Percentiles rank a stretch among this genome's conserved stretches.
Conservation (phyloP, 2,797 vertebrate species). For the Helarctos malayanus region DNA sequence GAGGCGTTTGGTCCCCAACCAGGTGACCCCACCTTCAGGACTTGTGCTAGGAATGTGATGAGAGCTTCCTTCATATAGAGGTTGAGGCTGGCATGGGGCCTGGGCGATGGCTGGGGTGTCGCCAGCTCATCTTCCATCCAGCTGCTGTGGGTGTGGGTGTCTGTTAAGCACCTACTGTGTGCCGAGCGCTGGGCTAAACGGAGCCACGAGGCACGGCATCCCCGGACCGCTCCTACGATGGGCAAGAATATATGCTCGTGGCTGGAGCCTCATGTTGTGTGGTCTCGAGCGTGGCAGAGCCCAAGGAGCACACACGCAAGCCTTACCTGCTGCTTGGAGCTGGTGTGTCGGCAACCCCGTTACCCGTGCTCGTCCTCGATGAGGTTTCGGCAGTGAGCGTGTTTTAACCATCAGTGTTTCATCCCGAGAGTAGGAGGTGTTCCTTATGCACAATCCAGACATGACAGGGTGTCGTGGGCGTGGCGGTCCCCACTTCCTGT, state of each 20-base stretch:
- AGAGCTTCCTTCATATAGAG: background rate
- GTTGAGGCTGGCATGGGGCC: background rate
- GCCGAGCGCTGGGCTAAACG: too few relatives aligned
- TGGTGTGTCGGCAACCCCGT: accelerated
- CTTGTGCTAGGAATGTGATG: background rate
- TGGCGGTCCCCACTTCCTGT: accelerated
- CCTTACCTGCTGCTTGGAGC: background rate
- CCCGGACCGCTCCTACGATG: accelerated
- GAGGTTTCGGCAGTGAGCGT: accelerated
- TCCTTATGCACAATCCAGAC: accelerated
- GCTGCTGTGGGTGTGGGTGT: background rate
- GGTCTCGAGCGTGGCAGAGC: accelerated
- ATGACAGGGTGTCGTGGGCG: accelerated
- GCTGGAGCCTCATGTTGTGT: accelerated
- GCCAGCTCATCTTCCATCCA: background rate
- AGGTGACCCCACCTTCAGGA: accelerated
- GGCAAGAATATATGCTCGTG: accelerated
- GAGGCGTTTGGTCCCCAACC: background rate
- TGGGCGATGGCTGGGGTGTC: accelerated
- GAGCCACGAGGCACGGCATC: accelerated
- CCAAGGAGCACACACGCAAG: background rate
- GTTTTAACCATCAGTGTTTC: background rate
- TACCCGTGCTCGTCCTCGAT: accelerated
- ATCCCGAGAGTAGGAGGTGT: accelerated
- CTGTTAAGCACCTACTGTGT: background rate